These are phyloP conservation scores for Imbricaverruca yamaguchii DNA, from an alignment of 2,888 invertebrate species.

Conservation along the genomic window DNA sequence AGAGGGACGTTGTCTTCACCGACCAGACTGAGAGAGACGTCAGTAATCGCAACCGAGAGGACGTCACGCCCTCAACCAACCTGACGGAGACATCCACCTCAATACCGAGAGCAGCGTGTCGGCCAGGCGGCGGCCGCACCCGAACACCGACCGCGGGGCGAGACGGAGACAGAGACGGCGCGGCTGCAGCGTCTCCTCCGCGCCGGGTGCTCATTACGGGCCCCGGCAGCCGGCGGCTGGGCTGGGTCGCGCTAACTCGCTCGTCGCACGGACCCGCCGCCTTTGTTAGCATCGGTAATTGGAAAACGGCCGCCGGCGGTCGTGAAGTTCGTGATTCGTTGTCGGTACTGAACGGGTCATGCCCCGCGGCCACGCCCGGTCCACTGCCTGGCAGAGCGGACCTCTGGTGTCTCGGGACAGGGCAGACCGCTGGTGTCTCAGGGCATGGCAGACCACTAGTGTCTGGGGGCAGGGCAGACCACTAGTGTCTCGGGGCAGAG, in stretches of 20 bases:
- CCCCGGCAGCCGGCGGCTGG: background rate
- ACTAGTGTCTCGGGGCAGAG: no score
- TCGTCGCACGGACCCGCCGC: background rate
- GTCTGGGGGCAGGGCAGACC: no score
- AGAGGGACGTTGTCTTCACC: no score
- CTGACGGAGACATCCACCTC: no score
- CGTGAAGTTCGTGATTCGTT: background rate
- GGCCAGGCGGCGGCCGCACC: background rate
- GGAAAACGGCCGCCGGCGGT: background rate
- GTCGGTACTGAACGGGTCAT: background rate
- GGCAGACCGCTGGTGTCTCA: no score
- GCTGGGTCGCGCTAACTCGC: background rate
- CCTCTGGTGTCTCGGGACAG: no score
- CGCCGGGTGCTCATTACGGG: background rate
- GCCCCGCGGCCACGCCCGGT: no score
- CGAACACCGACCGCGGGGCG: background rate
- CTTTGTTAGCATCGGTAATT: slow-evolving; percentile 10
- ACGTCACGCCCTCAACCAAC: no score
- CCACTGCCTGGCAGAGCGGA: no score
- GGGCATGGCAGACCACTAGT: no score
- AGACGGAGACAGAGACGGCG: background rate
- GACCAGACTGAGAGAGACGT: no score
- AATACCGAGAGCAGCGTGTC: background rate
- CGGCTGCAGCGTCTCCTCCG: background rate
- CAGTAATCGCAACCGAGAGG: no score